Conservation (phyloP, 64 coral and sea anemone genomes). For the Trachythela sp. region DNA sequence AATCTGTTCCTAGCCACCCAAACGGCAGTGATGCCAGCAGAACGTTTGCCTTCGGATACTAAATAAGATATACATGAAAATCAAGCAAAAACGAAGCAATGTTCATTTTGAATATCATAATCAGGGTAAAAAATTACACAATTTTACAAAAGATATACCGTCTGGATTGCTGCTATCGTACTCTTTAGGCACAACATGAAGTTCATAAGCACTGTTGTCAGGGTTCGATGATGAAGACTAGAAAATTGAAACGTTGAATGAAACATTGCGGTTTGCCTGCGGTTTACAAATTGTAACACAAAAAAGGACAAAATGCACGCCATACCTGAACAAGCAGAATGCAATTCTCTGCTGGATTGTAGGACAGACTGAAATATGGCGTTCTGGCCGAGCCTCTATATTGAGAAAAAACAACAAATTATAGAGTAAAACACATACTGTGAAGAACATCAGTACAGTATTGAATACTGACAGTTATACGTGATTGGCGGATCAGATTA, state of each 20-base stretch:
- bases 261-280: not conserved
- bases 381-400: slow-evolving; percentile 69
- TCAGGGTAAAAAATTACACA: not conserved
- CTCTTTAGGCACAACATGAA: slow-evolving; percentile 88
- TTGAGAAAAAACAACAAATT: not conserved
- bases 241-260: not conserved
- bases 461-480: too few species aligned
- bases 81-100: not conserved
- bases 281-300: not conserved
- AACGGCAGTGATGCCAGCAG: slow-evolving; percentile 75
- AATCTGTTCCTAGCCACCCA: slow-evolving; percentile 99
- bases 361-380: slow-evolving; percentile 83
- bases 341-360: slow-evolving; percentile 96
- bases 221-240: slow-evolving; percentile 23
- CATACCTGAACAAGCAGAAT: slow-evolving; percentile 81
- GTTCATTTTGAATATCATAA: too few species aligned
- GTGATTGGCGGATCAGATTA: too few species aligned
- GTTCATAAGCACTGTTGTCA: slow-evolving; percentile 98
- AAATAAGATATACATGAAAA: too few species aligned
- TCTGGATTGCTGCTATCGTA: slow-evolving; percentile 98
- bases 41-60: slow-evolving; percentile 96
- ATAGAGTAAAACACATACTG: not conserved
- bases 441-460: too few species aligned
- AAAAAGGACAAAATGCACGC: not conserved
- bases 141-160: slow-evolving; percentile 21